Base-by-base conservation (phyloP, 2,888 invertebrate genomes). In the Lycocerus yunnanus region DNA sequence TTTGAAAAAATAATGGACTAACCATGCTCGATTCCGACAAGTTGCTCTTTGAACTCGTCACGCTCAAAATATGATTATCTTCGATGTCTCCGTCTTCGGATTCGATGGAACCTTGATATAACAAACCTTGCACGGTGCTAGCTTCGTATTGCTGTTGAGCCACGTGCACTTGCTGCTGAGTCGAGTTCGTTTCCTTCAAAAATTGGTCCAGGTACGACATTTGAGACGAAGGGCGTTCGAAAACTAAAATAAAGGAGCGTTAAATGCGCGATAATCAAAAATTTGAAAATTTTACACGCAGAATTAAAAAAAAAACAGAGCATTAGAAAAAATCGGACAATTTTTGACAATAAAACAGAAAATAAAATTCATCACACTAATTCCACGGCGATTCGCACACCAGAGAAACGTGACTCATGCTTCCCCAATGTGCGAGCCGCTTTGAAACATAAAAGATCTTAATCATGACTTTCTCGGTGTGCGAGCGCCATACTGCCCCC, bases 181-280 rank as follows among this genome's bases (percentile, higher is more conserved):
- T 84, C 0, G 86, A 85, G 74, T 85, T 87, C 4, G 91, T 90
- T 86, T 96, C 96, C 85, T 95, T 96, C 82, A 97, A 89, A 86
- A 97, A 97, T 84, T 96, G 95, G 85, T 96, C 96, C 85, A 95
- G 88, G 87, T 96, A 96, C 79, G 96, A 96, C 92, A 96, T 94
- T 88, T 96, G 96, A 27, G 97, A 97, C 58, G 95, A 93, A 68
- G 96, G 95, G 80, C 96, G 91, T 85, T 96, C 96, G 88, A 95
- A 87, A 88, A 96, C 96, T 96, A 90, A 78, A 89, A 88, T 82
- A 79, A 73, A 77, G 73, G 74, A 76, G 43, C 6, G 16, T 67
- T 14, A 67, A 67, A 43, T n/a, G 10, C 8, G 8, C 13, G 13
- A 27, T 27, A 20, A 24, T n/a, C 20, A 0, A 24, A 15, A 67